A percentile compares a stretch with the other conserved stretches of the same genome.
phyloP scores from a whole-genome alignment of 2,888 invertebrate species.

The Scaptomyza tumidula region DNA sequence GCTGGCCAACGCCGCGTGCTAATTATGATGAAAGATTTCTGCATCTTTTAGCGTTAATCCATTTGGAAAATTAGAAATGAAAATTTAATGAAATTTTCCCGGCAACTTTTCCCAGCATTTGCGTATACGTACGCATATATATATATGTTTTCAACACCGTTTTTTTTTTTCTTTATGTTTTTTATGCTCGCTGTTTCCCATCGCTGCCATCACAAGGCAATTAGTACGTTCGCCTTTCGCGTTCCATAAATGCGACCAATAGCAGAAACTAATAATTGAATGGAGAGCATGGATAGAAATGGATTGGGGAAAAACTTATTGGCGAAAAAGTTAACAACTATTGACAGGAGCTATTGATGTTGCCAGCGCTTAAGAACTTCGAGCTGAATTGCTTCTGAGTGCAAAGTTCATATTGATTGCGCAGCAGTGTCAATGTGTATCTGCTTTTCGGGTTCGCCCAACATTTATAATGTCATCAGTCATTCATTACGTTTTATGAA shows the following conservation, averaged over 20 bases:
- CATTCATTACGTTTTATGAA: slow-evolving; percentile 71
- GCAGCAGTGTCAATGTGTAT: slow-evolving; percentile 22
- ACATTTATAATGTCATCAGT: slow-evolving; percentile 71
- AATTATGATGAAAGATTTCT: slow-evolving; percentile 83
- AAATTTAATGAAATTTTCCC: slow-evolving; percentile 81
- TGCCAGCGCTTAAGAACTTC: slow-evolving; percentile 21
- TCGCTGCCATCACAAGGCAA: slow-evolving; percentile 32
- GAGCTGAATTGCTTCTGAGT: slow-evolving; percentile 21
- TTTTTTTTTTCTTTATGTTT: slow-evolving; percentile 22
- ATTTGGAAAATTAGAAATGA: slow-evolving; percentile 83
- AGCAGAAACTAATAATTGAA: slow-evolving; percentile 58
- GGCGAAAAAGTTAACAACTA: slow-evolving; percentile 31
- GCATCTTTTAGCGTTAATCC: slow-evolving; percentile 82
- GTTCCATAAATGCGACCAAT: slow-evolving; percentile 24
- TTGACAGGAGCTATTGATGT: slow-evolving; percentile 36
- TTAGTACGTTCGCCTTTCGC: slow-evolving; percentile 32
- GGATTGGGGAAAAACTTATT: slow-evolving; percentile 18
- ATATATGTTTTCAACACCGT: slow-evolving; percentile 39
- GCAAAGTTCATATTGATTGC: slow-evolving; percentile 43
- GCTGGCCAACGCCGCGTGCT: slow-evolving; percentile 67
- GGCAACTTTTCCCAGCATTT: slow-evolving; percentile 56
- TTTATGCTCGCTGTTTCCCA: not conserved
- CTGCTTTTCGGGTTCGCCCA: slow-evolving; percentile 16
- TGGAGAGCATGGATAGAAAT: slow-evolving; percentile 2
- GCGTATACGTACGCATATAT: slow-evolving; percentile 16